Percentiles rank a stretch among this genome's conserved stretches.
Conservation (phyloP, 92 coral and sea anemone genomes). For the Hydrozoanthus gracilis region DNA sequence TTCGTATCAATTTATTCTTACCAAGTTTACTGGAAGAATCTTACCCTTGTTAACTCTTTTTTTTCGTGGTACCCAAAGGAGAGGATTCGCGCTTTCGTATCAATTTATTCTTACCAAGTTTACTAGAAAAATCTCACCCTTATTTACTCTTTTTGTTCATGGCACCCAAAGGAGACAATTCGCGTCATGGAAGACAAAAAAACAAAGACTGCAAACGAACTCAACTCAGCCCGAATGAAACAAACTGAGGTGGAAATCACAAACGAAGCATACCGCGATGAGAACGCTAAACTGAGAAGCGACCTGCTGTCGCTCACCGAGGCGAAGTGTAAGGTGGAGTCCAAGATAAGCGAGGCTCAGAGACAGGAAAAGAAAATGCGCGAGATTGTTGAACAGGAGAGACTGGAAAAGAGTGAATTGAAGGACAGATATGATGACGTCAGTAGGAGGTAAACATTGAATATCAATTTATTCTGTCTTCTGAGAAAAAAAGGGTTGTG, state of each 20-base stretch:
- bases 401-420: conserved; percentile 57
- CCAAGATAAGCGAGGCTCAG: conserved; percentile 78
- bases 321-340: conserved; percentile 79
- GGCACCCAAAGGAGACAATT: conserved; percentile 23
- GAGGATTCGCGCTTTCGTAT: conserved; percentile 42
- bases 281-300: conserved; percentile 80
- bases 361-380: conserved; percentile 77
- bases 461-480: too few species aligned
- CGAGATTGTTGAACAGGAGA: conserved; percentile 78
- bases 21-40: neutral
- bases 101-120: too few species aligned
- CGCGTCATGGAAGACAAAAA: conserved; percentile 65
- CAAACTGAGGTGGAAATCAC: conserved; percentile 88
- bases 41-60: neutral
- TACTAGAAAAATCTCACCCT: neutral
- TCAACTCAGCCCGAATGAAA: conserved; percentile 77
- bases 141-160: neutral
- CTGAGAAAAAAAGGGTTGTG: too few species aligned
- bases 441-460: conserved; percentile 23
- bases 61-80: conserved; percentile 2
- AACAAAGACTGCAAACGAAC: conserved; percentile 63
- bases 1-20: too few species aligned
- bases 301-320: conserved; percentile 78
- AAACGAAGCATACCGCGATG: conserved; percentile 82
- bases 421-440: conserved; percentile 66